These are phyloP conservation scores for Phylloscopus collybita DNA, from an alignment of 2,797 vertebrate genomes.

Conservation along the genomic window DNA sequence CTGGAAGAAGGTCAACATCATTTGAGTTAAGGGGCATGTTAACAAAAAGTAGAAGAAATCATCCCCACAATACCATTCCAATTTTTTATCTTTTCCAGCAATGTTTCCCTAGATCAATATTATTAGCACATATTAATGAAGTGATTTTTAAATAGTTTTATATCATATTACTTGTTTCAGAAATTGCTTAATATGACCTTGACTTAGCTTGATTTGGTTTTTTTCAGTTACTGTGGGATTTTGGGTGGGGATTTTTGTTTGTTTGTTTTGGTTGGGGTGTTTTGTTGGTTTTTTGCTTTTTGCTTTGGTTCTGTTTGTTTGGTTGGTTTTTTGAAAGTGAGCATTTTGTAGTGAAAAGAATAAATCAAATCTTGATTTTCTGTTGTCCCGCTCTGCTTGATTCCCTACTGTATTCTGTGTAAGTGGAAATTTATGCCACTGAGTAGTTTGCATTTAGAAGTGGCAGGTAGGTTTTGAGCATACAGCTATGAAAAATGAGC, in stretches of 20 bases:
- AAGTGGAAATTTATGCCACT: neutral
- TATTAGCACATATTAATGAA: neutral
- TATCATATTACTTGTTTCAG: neutral
- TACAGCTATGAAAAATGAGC: neutral
- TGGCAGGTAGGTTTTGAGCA: neutral
- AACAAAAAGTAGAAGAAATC: neutral
- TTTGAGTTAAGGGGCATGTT: neutral
- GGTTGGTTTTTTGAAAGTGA: neutral
- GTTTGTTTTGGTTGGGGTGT: neutral
- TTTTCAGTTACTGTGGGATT: neutral
- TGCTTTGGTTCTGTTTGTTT: neutral
- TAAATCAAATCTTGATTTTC: neutral
- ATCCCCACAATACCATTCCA: neutral
- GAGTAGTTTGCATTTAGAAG: neutral
- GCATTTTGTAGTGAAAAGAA: neutral
- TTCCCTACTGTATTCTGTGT: neutral
- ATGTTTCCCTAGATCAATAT: neutral
- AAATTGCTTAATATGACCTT: neutral
- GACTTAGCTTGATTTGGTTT: neutral
- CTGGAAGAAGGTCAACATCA: neutral
- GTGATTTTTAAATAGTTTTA: neutral
- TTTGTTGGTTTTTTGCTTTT: neutral
- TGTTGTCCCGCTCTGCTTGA: neutral
- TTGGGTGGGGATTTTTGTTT: fast-evolving
- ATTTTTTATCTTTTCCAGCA: neutral